phyloP scores from a whole-genome alignment of 2,113 vertebrate genomes.

The Pithys albifrons region DNA sequence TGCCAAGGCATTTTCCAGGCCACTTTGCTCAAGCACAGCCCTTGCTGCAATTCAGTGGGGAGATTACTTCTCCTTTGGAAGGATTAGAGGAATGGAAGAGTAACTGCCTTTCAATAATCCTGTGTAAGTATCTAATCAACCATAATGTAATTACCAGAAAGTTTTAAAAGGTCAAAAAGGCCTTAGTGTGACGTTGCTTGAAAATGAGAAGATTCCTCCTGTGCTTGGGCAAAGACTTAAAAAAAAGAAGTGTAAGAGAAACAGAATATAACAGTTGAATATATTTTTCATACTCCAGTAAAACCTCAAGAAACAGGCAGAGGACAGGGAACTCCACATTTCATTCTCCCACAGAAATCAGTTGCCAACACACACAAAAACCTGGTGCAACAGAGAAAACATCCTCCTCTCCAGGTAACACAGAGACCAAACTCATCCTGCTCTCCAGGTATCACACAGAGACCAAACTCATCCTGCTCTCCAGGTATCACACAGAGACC shows the following conservation, averaged over 20 bases:
- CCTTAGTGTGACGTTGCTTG: neutral
- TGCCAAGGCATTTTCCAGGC: neutral
- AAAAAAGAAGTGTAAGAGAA: neutral
- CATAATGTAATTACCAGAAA: constrained; percentile 59
- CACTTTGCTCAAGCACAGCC: neutral
- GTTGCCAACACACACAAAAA: neutral
- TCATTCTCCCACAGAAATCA: neutral
- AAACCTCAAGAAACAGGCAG: neutral
- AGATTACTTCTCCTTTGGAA: constrained; percentile 31
- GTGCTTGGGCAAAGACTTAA: neutral
- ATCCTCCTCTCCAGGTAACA: too few relatives aligned
- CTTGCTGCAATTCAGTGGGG: neutral
- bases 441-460: too few relatives aligned
- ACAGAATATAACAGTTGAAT: neutral
- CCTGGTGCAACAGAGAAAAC: neutral
- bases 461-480: too few relatives aligned
- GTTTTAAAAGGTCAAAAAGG: constrained; percentile 59
- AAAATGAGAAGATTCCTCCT: neutral
- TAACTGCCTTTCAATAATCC: constrained; percentile 50
- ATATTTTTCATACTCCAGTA: neutral
- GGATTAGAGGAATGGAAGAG: constrained; percentile 53
- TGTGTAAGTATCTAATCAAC: constrained; percentile 43
- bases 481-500: too few relatives aligned
- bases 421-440: too few relatives aligned
- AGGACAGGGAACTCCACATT: neutral